Base-by-base conservation (phyloP, 2,797 vertebrate species). In the Silurus aristotelis region DNA sequence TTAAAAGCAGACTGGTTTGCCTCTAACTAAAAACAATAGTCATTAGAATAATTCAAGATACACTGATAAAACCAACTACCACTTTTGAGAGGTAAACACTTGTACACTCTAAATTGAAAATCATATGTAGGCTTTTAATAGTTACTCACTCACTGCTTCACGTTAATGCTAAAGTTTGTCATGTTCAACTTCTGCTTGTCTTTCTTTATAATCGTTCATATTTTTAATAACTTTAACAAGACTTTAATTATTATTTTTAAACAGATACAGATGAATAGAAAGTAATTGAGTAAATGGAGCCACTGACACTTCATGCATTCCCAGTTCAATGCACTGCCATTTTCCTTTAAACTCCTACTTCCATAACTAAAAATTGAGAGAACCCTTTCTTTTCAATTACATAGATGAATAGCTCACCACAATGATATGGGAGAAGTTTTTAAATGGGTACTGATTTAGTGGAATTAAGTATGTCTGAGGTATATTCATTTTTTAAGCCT, bases 291-390 rank as follows among this genome's bases (percentile, higher is more conserved):
- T 8, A 52, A 85, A 80, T 61, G 67, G 14, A 63, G 17, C 25
- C 66, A 31, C 27, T 31, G 68, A 48, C 12, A 20, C 52, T 48
- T 60, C 22, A 84, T 79, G 17, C 55, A 60, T 78, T 17, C 52
- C 8, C 60, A 25, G 66, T 71, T 70, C 55, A 84, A 43, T 68
- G 63, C 52, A 17, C 6, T 60, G 25, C 17, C 60, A 66, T 76
- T 73, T 68, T 68, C 55, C 43, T 43, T 48, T 48, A 38, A 55
- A 38, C 52, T 80, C 7, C 3, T 72, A 56, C 13, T 66, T 81
- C 63, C 77, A 73, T 85, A 38, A 73, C 48, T 22, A 70, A 80
- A 85, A 85, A 80, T 8, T 63, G 52, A 85, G 56, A 72, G 17
- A 52, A 71, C 46, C 17, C 25, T 73, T 80, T 85, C 48, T 55